Conservation (phyloP, 2,797 vertebrate species). For the Scarus forsteni region DNA sequence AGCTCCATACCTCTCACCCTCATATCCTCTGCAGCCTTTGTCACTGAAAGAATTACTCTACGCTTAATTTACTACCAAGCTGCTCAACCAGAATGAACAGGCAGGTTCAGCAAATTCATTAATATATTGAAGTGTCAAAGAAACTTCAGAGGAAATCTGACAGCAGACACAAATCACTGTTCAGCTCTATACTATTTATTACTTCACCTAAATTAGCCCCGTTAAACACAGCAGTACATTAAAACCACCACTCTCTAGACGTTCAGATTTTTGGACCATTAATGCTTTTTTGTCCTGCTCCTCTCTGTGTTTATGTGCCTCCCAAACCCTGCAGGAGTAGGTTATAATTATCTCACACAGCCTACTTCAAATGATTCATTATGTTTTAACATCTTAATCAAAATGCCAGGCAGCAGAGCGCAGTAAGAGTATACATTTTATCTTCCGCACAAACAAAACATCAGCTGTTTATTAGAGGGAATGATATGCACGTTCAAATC, state of each 20-base stretch:
- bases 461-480: slow-evolving; percentile 69
- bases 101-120: slow-evolving; percentile 61
- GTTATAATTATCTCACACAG: slow-evolving; percentile 54
- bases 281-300: slow-evolving; percentile 10
- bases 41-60: slow-evolving; percentile 49
- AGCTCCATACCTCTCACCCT: slow-evolving; percentile 18
- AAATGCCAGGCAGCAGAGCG: slow-evolving; percentile 54
- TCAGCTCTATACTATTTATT: slow-evolving; percentile 37
- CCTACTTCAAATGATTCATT: slow-evolving; percentile 55
- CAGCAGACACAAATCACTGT: slow-evolving; percentile 58
- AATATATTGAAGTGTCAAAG: slow-evolving; percentile 55
- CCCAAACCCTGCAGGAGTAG: slow-evolving; percentile 31
- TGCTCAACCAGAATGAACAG: slow-evolving; percentile 51
- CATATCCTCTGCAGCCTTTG: slow-evolving; percentile 44
- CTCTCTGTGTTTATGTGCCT: slow-evolving; percentile 17
- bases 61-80: slow-evolving; percentile 60
- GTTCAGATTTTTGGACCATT: slow-evolving; percentile 24
- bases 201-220: slow-evolving; percentile 28
- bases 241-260: slow-evolving; percentile 29
- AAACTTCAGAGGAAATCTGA: slow-evolving; percentile 51
- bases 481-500: slow-evolving; percentile 59
- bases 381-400: slow-evolving; percentile 49
- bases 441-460: slow-evolving; percentile 71
- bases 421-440: slow-evolving; percentile 49
- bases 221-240: slow-evolving; percentile 27